These are phyloP conservation scores for Caligus rogercresseyi DNA, from an alignment of 1,140 invertebrate species.

Conservation along the genomic window DNA sequence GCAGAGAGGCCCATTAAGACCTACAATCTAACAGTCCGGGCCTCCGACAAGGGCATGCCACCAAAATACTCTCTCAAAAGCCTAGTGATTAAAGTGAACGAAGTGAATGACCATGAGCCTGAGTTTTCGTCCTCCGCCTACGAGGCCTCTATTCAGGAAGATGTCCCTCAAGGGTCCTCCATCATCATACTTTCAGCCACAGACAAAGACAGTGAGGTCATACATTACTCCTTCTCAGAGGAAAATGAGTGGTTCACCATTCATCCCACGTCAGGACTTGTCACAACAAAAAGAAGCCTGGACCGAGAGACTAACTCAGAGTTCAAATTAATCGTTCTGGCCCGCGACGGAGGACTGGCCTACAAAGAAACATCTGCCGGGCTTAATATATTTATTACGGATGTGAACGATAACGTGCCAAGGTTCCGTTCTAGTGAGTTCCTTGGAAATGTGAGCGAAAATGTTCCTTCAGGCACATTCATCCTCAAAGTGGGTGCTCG, in stretches of 20 bases:
- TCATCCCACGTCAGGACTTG: conserved; percentile 8
- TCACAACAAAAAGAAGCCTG: conserved; percentile 2
- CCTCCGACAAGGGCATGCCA: conserved; percentile 67
- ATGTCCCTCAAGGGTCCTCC: conserved; percentile 64
- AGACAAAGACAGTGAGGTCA: conserved; percentile 71
- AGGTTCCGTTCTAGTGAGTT: conserved; percentile 63
- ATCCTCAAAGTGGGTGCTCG: conserved; percentile 63
- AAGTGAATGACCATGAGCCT: conserved; percentile 84
- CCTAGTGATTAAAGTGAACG: conserved; percentile 77
- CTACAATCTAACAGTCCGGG: conserved; percentile 64
- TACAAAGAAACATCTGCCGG: conserved; percentile 67
- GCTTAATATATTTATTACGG: conserved; percentile 64
- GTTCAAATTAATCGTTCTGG: conserved; percentile 27
- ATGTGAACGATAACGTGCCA: conserved; percentile 82
- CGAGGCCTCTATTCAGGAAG: conserved; percentile 63
- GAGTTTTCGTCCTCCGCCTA: conserved; percentile 86
- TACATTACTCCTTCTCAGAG: conserved; percentile 65
- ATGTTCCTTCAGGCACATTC: conserved; percentile 49
- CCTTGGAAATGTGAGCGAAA: conserved; percentile 64
- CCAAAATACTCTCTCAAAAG: conserved; percentile 61
- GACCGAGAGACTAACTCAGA: neutral
- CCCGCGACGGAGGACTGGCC: conserved; percentile 61
- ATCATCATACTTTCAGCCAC: conserved; percentile 70
- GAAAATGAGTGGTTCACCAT: neutral
- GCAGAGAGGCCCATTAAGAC: neutral